phyloP scores from a whole-genome alignment of 1,140 invertebrate species.

The Caenorhabditis latens region DNA sequence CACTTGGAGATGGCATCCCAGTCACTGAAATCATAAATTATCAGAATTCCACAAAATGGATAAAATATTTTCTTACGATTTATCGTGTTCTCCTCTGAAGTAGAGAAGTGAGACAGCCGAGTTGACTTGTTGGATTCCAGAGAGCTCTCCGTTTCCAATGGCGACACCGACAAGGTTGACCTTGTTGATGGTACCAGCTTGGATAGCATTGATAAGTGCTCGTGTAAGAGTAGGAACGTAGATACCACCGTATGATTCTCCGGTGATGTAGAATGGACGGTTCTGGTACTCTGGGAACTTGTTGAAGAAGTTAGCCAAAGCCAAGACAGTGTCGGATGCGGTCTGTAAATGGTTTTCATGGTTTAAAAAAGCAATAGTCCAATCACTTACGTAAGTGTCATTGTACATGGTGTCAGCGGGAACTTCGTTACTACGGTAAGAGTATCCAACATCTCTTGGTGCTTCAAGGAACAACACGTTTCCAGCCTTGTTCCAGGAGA shows the following conservation, averaged over 20 bases:
- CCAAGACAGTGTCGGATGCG: constrained; percentile 78
- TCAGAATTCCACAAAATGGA: background rate
- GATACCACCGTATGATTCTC: constrained; percentile 79
- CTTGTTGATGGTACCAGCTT: constrained; percentile 30
- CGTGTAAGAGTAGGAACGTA: constrained; percentile 80
- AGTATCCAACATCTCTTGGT: constrained; percentile 81
- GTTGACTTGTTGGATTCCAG: constrained; percentile 65
- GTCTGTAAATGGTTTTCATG: constrained; percentile 57
- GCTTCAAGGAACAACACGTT: constrained; percentile 83
- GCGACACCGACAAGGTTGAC: constrained; percentile 63
- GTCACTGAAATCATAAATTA: constrained; percentile 46
- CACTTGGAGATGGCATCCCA: constrained; percentile 58
- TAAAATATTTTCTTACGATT: background rate
- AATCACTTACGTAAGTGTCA: constrained; percentile 73
- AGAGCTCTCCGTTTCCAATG: constrained; percentile 68
- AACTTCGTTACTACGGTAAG: constrained; percentile 77
- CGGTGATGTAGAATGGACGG: constrained; percentile 79
- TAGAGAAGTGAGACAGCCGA: constrained; percentile 61
- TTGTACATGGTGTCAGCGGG: constrained; percentile 78
- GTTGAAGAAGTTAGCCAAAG: constrained; percentile 79
- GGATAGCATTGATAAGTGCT: constrained; percentile 60
- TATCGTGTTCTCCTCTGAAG: constrained; percentile 61
- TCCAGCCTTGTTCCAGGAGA: constrained; percentile 79
- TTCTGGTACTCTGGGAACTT: constrained; percentile 80
- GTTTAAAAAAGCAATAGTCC: background rate